Conservation (phyloP, 2,113 vertebrate genomes). For the Platichthys flesus region DNA sequence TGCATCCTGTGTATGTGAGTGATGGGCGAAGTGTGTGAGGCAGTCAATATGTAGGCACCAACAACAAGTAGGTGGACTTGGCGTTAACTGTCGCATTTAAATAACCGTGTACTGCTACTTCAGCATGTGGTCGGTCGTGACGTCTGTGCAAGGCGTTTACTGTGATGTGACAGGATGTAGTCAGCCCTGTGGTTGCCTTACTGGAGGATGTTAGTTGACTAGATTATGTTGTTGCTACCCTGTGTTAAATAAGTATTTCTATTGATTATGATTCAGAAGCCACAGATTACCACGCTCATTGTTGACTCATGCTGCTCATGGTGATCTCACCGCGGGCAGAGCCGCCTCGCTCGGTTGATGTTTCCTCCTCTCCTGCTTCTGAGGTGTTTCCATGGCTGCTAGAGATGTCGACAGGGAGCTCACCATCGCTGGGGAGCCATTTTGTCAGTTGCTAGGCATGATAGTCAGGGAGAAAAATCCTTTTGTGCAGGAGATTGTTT, state of each 20-base stretch:
- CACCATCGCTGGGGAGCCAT: constrained; percentile 59
- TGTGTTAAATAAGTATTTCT: not conserved
- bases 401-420: constrained; percentile 39
- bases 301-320: constrained; percentile 1
- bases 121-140: not conserved
- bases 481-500: constrained; percentile 45
- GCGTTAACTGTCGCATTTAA: not conserved
- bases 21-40: not conserved
- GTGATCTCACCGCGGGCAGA: constrained; percentile 21
- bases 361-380: constrained; percentile 23
- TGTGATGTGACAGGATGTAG: constrained; percentile 11
- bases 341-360: constrained; percentile 15
- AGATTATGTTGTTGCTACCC: not conserved
- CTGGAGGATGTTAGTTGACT: not conserved
- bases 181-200: not conserved
- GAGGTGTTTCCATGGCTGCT: constrained; percentile 68
- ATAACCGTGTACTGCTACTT: not conserved
- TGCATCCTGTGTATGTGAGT: not conserved
- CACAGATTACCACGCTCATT: not conserved
- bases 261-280: not conserved
- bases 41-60: not conserved
- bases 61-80: not conserved
- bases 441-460: constrained; percentile 71
- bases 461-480: constrained; percentile 49
- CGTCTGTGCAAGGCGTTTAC: not conserved